Evolutionary conservation across 2,888 invertebrate species (phyloP).

Genomic region (Nymphalis urticae): DNA sequence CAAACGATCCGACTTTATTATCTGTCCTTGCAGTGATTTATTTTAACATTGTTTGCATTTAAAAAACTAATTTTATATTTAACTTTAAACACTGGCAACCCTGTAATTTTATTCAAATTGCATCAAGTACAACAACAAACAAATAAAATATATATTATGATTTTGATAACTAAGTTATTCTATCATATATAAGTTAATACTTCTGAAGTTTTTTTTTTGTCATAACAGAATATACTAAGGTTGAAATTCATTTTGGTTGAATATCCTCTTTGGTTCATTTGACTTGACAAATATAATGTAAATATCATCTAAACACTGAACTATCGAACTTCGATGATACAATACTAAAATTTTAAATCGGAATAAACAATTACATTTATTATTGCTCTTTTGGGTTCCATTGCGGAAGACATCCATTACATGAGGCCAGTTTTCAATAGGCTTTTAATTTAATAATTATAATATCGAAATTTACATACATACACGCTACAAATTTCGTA

Average conservation of each 20-base stretch:
- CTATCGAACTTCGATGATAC: slow-evolving; percentile 24
- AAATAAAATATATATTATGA: no score
- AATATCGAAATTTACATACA: not conserved
- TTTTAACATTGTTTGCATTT: no score
- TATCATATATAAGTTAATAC: no score
- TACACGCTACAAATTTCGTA: not conserved
- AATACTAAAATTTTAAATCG: slow-evolving; percentile 15
- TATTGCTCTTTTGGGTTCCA: slow-evolving; percentile 65
- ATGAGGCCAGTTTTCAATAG: slow-evolving; percentile 33
- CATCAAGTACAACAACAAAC: no score
- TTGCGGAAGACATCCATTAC: slow-evolving; percentile 64
- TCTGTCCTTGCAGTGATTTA: not conserved
- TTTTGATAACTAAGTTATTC: no score
- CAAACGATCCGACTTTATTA: slow-evolving; percentile 15
- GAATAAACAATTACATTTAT: slow-evolving; percentile 31
- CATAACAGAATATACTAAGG: no score
- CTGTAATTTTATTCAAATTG: no score
- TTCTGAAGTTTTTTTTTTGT: no score
- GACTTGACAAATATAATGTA: slow-evolving; percentile 21
- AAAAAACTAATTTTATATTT: no score
- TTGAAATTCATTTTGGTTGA: no score
- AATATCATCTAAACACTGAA: slow-evolving; percentile 33
- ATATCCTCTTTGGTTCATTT: slow-evolving; percentile 12
- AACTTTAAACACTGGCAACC: no score
- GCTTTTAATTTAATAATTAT: slow-evolving; percentile 8